A percentile compares a stretch with the other conserved stretches of the same genome.
Conservation (phyloP, 2,797 vertebrate species). For the Smutsia gigantea region DNA sequence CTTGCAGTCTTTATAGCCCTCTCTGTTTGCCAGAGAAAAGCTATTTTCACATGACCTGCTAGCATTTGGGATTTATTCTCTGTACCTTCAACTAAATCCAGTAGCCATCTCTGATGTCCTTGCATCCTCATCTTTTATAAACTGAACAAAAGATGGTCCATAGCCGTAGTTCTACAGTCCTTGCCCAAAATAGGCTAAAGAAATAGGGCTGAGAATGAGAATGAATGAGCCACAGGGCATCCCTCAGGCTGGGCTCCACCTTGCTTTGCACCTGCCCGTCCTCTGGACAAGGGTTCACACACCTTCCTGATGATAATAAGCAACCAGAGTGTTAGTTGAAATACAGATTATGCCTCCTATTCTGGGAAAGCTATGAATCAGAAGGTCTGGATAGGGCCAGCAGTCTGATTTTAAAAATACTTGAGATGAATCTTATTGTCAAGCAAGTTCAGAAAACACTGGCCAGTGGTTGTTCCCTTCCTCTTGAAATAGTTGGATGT, state of each 20-base stretch:
- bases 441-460: not conserved
- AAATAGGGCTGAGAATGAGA: not conserved
- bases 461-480: not conserved
- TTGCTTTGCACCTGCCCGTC: not conserved
- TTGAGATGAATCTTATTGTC: not conserved
- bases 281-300: not conserved
- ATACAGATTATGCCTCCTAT: not conserved
- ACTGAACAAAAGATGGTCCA: not conserved
- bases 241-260: not conserved
- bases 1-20: not conserved
- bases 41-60: not conserved
- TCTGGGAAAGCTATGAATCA: not conserved
- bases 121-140: not conserved
- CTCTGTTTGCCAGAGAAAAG: constrained; percentile 19
- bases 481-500: not conserved
- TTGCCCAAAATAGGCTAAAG: not conserved
- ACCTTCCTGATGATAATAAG: not conserved
- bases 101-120: not conserved
- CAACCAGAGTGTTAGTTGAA: not conserved
- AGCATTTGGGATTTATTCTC: not conserved
- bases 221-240: not conserved
- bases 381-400: not conserved
- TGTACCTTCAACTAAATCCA: not conserved
- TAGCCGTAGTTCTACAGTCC: not conserved
- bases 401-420: not conserved